Evolutionary conservation across 2,797 vertebrate genomes (phyloP).

Genomic region (Fringilla coelebs): DNA sequence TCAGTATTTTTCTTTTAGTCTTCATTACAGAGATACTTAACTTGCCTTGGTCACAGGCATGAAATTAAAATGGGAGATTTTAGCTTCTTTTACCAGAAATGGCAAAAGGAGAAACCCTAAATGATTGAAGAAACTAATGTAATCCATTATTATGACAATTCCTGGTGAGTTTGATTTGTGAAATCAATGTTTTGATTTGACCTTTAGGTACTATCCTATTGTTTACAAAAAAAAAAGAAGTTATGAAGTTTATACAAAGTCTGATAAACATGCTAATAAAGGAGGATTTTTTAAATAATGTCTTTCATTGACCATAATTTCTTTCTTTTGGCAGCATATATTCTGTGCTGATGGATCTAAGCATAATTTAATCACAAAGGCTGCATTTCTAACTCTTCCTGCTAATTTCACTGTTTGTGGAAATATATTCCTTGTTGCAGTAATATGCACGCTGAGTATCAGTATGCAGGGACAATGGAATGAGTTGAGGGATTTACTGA

Average conservation of each 20-base stretch:
- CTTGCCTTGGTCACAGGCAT: not conserved
- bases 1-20: not conserved
- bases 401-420: slow-evolving; percentile 21
- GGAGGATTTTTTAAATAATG: not conserved
- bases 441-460: not conserved
- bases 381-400: not conserved
- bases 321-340: not conserved
- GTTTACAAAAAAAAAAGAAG: not conserved
- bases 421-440: not conserved
- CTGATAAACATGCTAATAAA: not conserved
- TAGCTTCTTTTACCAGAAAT: not conserved
- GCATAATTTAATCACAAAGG: not conserved
- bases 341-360: not conserved
- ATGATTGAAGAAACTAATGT: not conserved
- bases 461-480: slow-evolving; percentile 3
- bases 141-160: not conserved
- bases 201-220: not conserved
- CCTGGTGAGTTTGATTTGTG: not conserved
- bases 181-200: not conserved
- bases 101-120: not conserved
- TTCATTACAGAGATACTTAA: not conserved
- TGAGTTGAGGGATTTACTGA: slow-evolving; percentile 41
- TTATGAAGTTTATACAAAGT: not conserved
- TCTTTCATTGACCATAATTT: not conserved
- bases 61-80: not conserved